Evolutionary conservation across 2,888 invertebrate genomes (phyloP).

Genomic region (Papilio protenor): DNA sequence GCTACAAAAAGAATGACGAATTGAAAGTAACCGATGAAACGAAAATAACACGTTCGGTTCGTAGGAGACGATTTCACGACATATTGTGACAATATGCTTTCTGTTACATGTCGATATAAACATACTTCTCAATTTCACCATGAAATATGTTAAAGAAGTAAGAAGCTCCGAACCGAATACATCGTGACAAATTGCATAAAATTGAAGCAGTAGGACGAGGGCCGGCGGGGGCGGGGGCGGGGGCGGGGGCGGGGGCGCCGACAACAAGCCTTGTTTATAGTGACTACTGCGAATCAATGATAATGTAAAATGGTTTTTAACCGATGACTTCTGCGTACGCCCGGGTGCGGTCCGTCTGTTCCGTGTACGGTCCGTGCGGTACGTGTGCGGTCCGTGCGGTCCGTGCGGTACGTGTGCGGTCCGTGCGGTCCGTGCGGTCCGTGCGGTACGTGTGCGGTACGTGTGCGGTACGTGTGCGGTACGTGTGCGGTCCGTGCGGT

Average conservation of each 20-base stretch:
- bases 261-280: background rate
- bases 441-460: no score
- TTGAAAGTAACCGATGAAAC: background rate
- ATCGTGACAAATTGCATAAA: background rate
- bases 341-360: slow-evolving; percentile 49
- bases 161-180: background rate
- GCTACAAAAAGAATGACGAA: background rate
- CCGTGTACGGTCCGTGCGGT: no score
- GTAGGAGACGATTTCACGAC: background rate
- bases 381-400: no score
- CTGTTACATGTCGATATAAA: background rate
- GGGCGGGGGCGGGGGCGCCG: no score
- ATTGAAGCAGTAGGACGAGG: background rate
- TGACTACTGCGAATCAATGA: background rate
- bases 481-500: no score
- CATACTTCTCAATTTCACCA: background rate
- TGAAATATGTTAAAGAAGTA: background rate
- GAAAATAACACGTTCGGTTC: background rate
- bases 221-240: background rate
- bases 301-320: background rate
- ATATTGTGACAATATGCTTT: background rate
- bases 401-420: no score
- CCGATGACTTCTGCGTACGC: slow-evolving; percentile 9
- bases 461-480: no score
- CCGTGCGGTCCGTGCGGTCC: no score